Conservation (phyloP, 2,888 invertebrate genomes). For the Synergus gifuensis region DNA sequence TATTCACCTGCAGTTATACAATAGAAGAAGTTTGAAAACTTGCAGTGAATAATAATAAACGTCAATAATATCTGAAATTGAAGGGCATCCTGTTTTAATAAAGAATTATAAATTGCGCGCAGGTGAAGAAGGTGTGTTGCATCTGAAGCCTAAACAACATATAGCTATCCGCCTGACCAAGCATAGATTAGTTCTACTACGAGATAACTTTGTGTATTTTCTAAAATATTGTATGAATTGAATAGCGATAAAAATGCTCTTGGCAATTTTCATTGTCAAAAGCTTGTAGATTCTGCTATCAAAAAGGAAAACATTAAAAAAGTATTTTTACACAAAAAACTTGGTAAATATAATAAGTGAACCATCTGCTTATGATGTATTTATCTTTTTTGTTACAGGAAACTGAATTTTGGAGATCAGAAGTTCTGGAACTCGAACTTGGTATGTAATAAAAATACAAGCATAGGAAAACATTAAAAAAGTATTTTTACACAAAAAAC, state of each 20-base stretch:
- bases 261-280: neutral
- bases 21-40: neutral
- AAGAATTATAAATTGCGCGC: constrained; percentile 6
- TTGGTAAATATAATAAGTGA: too few species aligned
- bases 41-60: neutral
- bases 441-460: too few species aligned
- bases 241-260: neutral
- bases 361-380: too few species aligned
- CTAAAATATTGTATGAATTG: neutral
- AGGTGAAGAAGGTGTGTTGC: constrained; percentile 24
- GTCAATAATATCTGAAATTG: constrained; percentile 4
- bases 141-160: constrained; percentile 6
- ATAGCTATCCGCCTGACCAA: constrained; percentile 28
- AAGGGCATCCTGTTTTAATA: constrained; percentile 26
- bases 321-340: too few species aligned
- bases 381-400: too few species aligned
- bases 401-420: too few species aligned
- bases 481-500: too few species aligned
- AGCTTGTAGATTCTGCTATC: too few species aligned
- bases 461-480: too few species aligned
- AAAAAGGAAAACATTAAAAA: too few species aligned
- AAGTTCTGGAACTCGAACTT: too few species aligned
- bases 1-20: neutral
- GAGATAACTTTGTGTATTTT: constrained; percentile 16
- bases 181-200: constrained; percentile 20